A percentile compares a stretch with the other conserved stretches of the same genome.
Evolutionary conservation across 2,113 vertebrate species (phyloP).

Genomic region (Microtus oregoni): DNA sequence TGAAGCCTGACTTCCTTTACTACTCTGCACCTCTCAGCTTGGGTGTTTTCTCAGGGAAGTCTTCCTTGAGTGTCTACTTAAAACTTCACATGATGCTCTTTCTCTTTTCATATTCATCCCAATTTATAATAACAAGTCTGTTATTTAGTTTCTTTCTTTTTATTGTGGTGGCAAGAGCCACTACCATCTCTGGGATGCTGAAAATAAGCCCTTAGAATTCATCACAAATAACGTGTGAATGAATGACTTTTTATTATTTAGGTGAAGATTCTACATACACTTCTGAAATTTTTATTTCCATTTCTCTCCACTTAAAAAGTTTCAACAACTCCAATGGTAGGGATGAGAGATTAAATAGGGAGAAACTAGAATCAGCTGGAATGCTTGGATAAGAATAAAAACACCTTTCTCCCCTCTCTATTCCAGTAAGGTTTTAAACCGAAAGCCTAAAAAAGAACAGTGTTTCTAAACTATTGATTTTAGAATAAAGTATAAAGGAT

Average conservation of each 20-base stretch:
- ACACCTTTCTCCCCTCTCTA: not conserved
- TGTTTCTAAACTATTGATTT: constrained; percentile 60
- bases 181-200: not conserved
- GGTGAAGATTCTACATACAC: not conserved
- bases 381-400: not conserved
- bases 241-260: not conserved
- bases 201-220: not conserved
- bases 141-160: not conserved
- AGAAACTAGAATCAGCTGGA: not conserved
- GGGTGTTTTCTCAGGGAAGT: not conserved
- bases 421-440: not conserved
- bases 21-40: not conserved
- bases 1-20: not conserved
- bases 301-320: constrained; percentile 3
- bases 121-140: not conserved
- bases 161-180: not conserved
- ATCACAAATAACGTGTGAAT: not conserved
- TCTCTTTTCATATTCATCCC: not conserved
- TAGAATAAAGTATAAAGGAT: constrained; percentile 34
- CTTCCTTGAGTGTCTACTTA: not conserved
- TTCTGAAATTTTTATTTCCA: not conserved
- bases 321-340: not conserved
- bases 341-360: not conserved
- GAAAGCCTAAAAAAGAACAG: constrained; percentile 23
- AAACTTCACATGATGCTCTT: not conserved